A percentile compares a stretch with the other conserved stretches of the same genome.
phyloP scores from a whole-genome alignment of 1,140 invertebrate genomes.

The Geopemphigus sp. region DNA sequence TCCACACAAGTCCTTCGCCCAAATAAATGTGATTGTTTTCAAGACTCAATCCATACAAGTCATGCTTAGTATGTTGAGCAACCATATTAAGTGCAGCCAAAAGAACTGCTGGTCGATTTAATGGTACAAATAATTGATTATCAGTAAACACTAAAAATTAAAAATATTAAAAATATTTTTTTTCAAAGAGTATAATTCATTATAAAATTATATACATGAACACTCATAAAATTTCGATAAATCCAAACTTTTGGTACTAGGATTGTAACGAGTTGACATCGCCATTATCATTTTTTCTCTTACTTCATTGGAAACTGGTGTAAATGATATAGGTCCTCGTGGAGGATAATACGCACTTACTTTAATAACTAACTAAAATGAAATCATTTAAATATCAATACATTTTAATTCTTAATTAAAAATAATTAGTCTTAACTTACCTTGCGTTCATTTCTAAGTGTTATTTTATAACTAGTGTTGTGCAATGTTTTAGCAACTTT shows the following conservation, averaged over 20 bases:
- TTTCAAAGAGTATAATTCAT: neutral
- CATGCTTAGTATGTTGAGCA: slow-evolving; percentile 38
- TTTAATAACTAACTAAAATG: slow-evolving; percentile 31
- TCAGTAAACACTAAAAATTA: slow-evolving; percentile 18
- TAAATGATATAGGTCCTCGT: slow-evolving; percentile 4
- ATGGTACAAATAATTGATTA: slow-evolving; percentile 41
- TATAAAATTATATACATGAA: neutral
- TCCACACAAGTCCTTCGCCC: slow-evolving; percentile 39
- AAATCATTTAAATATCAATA: neutral
- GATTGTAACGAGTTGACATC: slow-evolving; percentile 25
- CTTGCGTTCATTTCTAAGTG: slow-evolving; percentile 34
- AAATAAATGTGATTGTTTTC: slow-evolving; percentile 40
- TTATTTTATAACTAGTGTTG: slow-evolving; percentile 37
- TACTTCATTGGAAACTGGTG: slow-evolving; percentile 25
- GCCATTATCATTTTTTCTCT: slow-evolving; percentile 32
- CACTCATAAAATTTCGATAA: slow-evolving; percentile 24
- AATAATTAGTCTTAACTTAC: neutral
- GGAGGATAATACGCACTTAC: neutral
- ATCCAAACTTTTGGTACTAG: slow-evolving; percentile 34
- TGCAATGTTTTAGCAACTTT: slow-evolving; percentile 30
- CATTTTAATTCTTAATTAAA: neutral
- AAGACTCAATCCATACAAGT: slow-evolving; percentile 33
- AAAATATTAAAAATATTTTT: neutral
- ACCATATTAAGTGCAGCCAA: slow-evolving; percentile 25
- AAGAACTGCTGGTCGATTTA: slow-evolving; percentile 44